Percentiles rank a stretch among this genome's conserved stretches.
Conservation (phyloP, 2,113 vertebrate genomes). For the Nipponia nippon region DNA sequence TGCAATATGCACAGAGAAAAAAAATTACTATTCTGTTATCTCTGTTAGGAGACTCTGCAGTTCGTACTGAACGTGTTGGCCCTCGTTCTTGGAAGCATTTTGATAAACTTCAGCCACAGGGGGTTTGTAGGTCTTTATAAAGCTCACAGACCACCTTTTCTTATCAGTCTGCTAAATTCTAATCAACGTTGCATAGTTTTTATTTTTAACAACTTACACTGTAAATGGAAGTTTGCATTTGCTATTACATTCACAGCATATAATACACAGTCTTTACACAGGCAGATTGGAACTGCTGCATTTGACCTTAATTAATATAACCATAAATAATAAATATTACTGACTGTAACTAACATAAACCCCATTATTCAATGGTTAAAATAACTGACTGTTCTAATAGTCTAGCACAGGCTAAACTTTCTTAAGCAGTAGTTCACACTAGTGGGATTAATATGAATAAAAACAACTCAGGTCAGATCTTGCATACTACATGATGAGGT, state of each 20-base stretch:
- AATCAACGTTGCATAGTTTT: background rate
- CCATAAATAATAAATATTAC: background rate
- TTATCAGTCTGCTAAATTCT: background rate
- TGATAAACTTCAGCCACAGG: background rate
- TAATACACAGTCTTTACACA: background rate
- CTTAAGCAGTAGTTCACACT: background rate
- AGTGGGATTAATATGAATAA: background rate
- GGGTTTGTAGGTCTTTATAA: background rate
- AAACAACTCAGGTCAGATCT: background rate
- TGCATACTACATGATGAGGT: background rate
- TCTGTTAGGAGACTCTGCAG: background rate
- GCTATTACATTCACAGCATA: background rate
- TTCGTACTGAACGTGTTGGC: background rate
- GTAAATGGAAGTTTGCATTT: background rate
- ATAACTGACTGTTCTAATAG: background rate
- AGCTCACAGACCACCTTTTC: background rate
- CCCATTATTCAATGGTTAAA: background rate
- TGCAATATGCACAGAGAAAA: background rate
- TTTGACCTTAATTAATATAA: background rate
- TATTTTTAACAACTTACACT: background rate
- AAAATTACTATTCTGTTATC: background rate
- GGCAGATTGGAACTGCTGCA: background rate
- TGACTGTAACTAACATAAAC: background rate
- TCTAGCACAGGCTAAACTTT: background rate
- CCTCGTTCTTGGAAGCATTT: background rate